Evolutionary conservation across 2,797 vertebrate species (phyloP).

Genomic region (Babyrousa celebensis): DNA sequence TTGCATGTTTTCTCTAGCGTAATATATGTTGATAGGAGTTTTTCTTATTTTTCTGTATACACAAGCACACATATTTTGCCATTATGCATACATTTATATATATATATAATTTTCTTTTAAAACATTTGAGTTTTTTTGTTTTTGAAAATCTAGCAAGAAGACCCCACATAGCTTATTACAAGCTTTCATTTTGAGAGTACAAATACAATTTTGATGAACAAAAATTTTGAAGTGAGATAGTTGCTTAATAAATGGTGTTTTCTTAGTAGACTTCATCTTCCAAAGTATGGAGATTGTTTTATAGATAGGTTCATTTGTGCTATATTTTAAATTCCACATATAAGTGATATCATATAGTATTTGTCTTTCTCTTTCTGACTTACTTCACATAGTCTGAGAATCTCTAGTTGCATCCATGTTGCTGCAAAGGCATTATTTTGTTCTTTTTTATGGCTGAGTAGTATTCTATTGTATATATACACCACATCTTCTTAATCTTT

Average conservation of each 20-base stretch:
- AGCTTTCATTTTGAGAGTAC: neutral
- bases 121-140: slow-evolving; percentile 8
- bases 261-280: slow-evolving; percentile 11
- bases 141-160: neutral
- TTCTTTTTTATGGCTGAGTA: too few relatives aligned
- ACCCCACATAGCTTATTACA: neutral
- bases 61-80: neutral
- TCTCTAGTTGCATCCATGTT: too few relatives aligned
- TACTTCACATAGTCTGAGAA: too few relatives aligned
- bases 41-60: neutral
- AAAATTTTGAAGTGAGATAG: slow-evolving; percentile 2
- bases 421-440: too few relatives aligned
- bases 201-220: slow-evolving; percentile 33
- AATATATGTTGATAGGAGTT: neutral
- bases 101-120: neutral
- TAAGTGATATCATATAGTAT: too few relatives aligned
- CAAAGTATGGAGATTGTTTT: neutral
- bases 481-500: too few relatives aligned
- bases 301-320: too few relatives aligned
- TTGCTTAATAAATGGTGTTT: slow-evolving; percentile 22
- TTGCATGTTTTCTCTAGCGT: slow-evolving; percentile 16
- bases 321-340: too few relatives aligned
- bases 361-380: too few relatives aligned
- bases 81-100: neutral
- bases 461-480: too few relatives aligned